Base-by-base conservation (phyloP, 2,888 invertebrate genomes). In the Calliscelio sp. region DNA sequence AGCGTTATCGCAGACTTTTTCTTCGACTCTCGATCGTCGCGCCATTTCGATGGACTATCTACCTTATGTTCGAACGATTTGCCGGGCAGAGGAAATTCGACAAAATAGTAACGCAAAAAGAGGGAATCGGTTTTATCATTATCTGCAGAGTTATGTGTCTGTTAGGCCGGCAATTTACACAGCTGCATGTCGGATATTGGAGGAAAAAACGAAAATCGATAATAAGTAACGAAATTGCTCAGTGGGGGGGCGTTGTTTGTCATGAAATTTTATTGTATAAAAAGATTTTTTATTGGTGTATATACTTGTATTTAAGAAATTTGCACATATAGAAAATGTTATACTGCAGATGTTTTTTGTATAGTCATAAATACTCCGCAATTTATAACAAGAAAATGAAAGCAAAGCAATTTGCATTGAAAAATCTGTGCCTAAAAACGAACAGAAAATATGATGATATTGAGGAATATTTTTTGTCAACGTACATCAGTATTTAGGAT, bases 61-160 rank as follows among this genome's bases (percentile, higher is more conserved):
- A 92, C 94, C 97, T 0, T 91, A 93, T 0, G 93, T 97, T 85
- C 94, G 97, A 35, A 92, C 94, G 16, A 96, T 97, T 73, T 96
- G 96, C 86, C 94, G 96, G 85, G 93, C 95, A 49, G 97, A 97
- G 90, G 94, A 94, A 87, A 89, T 89, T 14, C 95, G 96, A 88
- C 94, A 94, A 35, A 94, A 94, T 57, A 92, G 90, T 25, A 95
- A 94, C 88, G 93, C 91, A 0, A 96, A 96, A 90, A 94, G 97
- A 81, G 95, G 96, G 83, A 96, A 96, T 89, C 94, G 97, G 74
- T 97, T 96, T 93, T 96, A 96, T 93, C 96, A 97, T 92, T 97
- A 97, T 93, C 94, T 97, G n/a, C 95, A 95, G 87, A 95, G 94
- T 61, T 91, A 95, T 2, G 55, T 65, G 2, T 75, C 85, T 2